These are phyloP conservation scores for Tetanocera ferruginea DNA, from an alignment of 2,888 invertebrate genomes.

Conservation along the genomic window DNA sequence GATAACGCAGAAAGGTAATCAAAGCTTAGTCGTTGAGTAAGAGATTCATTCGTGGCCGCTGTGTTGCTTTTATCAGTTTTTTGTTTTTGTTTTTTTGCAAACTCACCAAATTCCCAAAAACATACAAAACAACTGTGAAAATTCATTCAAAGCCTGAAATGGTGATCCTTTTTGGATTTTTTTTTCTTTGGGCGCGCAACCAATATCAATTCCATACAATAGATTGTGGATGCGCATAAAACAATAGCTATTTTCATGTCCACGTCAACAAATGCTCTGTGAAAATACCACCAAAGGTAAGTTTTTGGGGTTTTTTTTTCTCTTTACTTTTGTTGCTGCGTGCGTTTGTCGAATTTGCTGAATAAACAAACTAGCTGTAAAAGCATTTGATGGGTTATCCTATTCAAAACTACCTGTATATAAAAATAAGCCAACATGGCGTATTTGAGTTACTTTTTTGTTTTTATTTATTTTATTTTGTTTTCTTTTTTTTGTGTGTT, in stretches of 20 bases:
- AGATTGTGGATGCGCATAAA: background rate
- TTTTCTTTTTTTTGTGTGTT: background rate
- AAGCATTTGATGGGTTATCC: conserved; percentile 25
- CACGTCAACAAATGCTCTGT: conserved; percentile 13
- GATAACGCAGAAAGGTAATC: conserved; percentile 1
- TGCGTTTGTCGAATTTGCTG: conserved; percentile 9
- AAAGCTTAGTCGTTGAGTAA: background rate
- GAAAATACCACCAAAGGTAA: background rate
- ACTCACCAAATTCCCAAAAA: background rate
- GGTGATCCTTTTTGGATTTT: background rate
- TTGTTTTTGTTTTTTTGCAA: too few species aligned
- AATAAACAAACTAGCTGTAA: conserved; percentile 13
- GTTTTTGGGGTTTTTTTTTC: conserved; percentile 3
- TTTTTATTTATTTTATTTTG: background rate
- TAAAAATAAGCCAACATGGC: conserved; percentile 6
- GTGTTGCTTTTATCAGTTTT: too few species aligned
- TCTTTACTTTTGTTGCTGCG: background rate
- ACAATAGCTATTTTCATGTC: conserved; percentile 18
- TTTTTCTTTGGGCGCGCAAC: background rate
- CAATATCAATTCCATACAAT: conserved; percentile 6
- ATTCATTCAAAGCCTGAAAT: background rate
- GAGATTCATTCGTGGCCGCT: background rate
- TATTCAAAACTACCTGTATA: conserved; percentile 1
- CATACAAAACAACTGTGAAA: background rate
- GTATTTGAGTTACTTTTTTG: background rate